These are phyloP conservation scores for Marcusenius ussheri DNA, from an alignment of 2,113 vertebrate genomes.

Conservation along the genomic window DNA sequence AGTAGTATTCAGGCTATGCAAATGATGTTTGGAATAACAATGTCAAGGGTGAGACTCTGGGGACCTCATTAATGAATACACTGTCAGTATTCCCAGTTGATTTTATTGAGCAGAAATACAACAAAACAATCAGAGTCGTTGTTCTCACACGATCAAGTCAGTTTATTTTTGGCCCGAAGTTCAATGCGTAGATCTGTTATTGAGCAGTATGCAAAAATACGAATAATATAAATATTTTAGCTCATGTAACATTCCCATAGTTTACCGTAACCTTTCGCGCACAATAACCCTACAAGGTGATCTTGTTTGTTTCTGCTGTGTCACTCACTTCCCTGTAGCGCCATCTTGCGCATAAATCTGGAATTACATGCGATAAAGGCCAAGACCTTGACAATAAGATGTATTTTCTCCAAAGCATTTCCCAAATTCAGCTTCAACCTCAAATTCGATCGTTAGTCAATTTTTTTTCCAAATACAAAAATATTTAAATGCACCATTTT, in stretches of 20 bases:
- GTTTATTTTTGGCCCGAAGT: neutral
- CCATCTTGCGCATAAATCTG: neutral
- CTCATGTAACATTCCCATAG: neutral
- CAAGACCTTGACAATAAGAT: neutral
- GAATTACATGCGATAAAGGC: neutral
- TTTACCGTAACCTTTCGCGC: neutral
- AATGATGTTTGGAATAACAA: neutral
- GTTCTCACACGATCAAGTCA: neutral
- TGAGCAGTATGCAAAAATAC: neutral
- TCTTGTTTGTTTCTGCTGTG: neutral
- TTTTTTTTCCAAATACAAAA: neutral
- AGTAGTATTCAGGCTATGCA: neutral
- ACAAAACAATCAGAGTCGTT: neutral
- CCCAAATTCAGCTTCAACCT: neutral
- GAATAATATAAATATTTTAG: neutral
- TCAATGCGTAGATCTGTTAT: neutral
- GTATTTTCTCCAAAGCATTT: neutral
- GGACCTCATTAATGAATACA: conserved; percentile 14
- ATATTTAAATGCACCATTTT: neutral
- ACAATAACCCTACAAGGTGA: neutral
- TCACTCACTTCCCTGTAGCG: neutral
- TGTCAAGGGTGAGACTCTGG: neutral
- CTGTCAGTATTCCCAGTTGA: conserved; percentile 1
- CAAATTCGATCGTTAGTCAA: neutral
- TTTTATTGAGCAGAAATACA: neutral